Conservation (phyloP, 2,888 invertebrate genomes). For the Hetaerina titia region DNA sequence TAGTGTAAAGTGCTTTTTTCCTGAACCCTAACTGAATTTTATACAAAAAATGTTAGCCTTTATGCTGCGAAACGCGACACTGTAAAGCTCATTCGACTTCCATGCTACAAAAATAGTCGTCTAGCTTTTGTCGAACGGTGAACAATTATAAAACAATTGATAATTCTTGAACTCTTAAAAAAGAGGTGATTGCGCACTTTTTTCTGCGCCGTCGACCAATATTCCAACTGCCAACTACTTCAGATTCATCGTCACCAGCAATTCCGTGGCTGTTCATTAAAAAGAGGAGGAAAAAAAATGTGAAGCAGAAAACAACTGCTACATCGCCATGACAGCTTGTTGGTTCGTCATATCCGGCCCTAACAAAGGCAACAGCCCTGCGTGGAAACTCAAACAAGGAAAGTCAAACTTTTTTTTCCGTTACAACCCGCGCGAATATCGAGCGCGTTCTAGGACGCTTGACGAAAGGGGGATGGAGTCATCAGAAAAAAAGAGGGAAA, state of each 20-base stretch:
- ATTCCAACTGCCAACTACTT: conserved; percentile 8
- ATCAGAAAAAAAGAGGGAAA: neutral
- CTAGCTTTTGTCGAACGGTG: neutral
- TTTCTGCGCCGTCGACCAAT: neutral
- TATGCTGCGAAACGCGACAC: neutral
- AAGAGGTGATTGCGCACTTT: neutral
- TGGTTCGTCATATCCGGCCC: neutral
- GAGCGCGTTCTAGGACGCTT: neutral
- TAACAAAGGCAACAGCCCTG: neutral
- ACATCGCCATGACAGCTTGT: neutral
- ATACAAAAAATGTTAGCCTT: too few relatives aligned
- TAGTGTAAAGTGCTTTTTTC: too few relatives aligned
- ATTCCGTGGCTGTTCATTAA: conserved; percentile 7
- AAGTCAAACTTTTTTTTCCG: neutral
- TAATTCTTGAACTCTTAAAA: neutral
- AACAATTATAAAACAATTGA: neutral
- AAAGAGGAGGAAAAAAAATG: neutral
- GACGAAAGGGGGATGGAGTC: neutral
- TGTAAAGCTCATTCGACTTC: neutral
- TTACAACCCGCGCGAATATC: neutral
- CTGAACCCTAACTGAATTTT: too few relatives aligned
- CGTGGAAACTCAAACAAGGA: conserved; percentile 15
- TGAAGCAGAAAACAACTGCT: neutral
- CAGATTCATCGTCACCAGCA: neutral
- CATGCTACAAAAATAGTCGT: neutral